These are phyloP conservation scores for Nysson spinosus DNA, from an alignment of 2,888 invertebrate genomes.

Conservation along the genomic window DNA sequence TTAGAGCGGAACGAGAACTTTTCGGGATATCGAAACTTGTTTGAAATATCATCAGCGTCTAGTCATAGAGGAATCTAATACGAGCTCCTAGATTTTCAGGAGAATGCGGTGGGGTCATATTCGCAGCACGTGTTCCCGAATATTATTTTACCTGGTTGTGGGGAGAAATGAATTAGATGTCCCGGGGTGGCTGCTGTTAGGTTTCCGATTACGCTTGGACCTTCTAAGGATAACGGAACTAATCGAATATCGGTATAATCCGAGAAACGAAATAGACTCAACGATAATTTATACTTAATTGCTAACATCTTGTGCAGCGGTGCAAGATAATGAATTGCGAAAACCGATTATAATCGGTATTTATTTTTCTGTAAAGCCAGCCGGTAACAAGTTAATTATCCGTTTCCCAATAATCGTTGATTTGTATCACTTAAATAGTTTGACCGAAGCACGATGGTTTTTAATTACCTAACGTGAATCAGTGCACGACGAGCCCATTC, in stretches of 20 bases:
- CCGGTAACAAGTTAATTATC: no score
- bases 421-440: no score
- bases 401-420: no score
- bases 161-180: conserved; percentile 69
- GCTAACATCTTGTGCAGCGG: no score
- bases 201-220: conserved; percentile 70
- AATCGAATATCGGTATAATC: conserved; percentile 33
- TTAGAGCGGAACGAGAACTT: conserved; percentile 21
- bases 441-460: neutral
- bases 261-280: no score
- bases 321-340: no score
- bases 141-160: conserved; percentile 66
- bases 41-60: conserved; percentile 50
- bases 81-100: conserved; percentile 56
- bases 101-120: conserved; percentile 45
- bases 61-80: conserved; percentile 57
- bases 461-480: neutral
- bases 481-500: neutral
- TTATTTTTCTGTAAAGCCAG: no score
- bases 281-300: no score
- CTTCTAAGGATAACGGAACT: conserved; percentile 57
- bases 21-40: conserved; percentile 33
- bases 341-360: no score
- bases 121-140: conserved; percentile 59
- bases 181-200: conserved; percentile 60